Percentiles rank a stretch among this genome's conserved stretches.
phyloP scores from a whole-genome alignment of 1,140 invertebrate genomes.

The Trinorchestia longiramus region DNA sequence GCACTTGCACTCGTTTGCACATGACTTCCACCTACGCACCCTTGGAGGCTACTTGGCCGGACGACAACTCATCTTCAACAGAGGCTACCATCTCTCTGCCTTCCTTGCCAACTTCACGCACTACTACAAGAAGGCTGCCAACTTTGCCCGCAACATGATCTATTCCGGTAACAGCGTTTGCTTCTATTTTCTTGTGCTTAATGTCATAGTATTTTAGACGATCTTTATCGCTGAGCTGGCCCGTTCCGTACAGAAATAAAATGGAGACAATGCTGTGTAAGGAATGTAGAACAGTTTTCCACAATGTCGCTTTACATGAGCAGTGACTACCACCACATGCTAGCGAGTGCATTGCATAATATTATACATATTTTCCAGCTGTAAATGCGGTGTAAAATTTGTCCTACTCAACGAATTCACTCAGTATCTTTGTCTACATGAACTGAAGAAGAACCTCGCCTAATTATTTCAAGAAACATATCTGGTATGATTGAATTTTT shows the following conservation, averaged over 20 bases:
- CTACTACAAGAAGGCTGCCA: constrained; percentile 87
- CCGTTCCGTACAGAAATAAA: too few relatives aligned
- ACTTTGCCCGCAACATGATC: constrained; percentile 84
- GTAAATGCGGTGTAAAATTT: too few relatives aligned
- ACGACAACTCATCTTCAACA: constrained; percentile 75
- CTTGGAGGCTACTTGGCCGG: constrained; percentile 81
- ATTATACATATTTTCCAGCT: too few relatives aligned
- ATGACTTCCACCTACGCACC: constrained; percentile 86
- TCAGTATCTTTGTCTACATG: too few relatives aligned
- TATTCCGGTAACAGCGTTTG: constrained; percentile 75
- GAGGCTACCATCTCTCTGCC: constrained; percentile 81
- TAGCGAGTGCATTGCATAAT: too few relatives aligned
- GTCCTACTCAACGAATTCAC: too few relatives aligned
- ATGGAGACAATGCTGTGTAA: background rate
- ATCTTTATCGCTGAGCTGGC: background rate
- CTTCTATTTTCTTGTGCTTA: background rate
- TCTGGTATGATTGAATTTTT: too few relatives aligned
- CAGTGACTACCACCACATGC: background rate
- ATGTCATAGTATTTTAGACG: background rate
- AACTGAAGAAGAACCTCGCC: too few relatives aligned
- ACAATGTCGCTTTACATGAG: background rate
- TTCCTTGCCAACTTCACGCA: constrained; percentile 87
- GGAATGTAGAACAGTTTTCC: background rate
- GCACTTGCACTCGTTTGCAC: constrained; percentile 89
- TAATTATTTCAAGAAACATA: too few relatives aligned